Evolutionary conservation across 2,888 invertebrate species (phyloP).

Genomic region (Chromoteleia sp.): DNA sequence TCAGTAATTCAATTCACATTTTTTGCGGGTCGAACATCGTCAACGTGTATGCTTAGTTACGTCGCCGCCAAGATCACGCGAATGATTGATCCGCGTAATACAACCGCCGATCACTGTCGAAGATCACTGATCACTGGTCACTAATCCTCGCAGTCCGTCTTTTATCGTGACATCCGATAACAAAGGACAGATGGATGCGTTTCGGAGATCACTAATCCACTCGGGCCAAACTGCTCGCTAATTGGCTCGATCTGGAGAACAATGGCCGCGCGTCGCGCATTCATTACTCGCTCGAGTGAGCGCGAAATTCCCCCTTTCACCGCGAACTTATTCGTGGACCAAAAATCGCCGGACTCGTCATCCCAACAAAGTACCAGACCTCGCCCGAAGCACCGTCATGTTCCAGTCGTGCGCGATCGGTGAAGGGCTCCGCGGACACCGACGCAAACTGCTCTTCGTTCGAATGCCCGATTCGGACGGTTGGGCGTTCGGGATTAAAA

Average conservation of each 20-base stretch:
- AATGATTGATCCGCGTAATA: background rate
- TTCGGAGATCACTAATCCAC: constrained; percentile 13
- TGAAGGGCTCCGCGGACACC: no score
- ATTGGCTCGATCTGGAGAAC: constrained; percentile 48
- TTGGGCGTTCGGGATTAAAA: constrained; percentile 9
- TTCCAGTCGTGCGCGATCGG: no score
- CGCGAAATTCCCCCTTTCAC: constrained; percentile 56
- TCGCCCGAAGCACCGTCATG: background rate
- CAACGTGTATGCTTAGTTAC: no score
- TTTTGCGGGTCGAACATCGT: background rate
- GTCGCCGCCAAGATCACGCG: background rate
- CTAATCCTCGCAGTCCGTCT: constrained; percentile 11
- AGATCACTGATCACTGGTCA: constrained; percentile 28
- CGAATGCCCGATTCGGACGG: no score
- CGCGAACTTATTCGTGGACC: constrained; percentile 18
- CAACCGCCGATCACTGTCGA: background rate
- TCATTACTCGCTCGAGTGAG: constrained; percentile 53
- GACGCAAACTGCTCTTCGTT: no score
- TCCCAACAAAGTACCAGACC: constrained; percentile 3
- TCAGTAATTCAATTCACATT: background rate
- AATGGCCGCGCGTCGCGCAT: constrained; percentile 65
- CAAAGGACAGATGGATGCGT: constrained; percentile 1
- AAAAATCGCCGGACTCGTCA: constrained; percentile 4
- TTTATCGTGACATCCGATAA: background rate
- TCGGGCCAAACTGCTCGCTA: constrained; percentile 13